A percentile compares a stretch with the other conserved stretches of the same genome.
These are phyloP conservation scores for Dicaeum eximium DNA, from an alignment of 2,113 vertebrate genomes.

Conservation along the genomic window DNA sequence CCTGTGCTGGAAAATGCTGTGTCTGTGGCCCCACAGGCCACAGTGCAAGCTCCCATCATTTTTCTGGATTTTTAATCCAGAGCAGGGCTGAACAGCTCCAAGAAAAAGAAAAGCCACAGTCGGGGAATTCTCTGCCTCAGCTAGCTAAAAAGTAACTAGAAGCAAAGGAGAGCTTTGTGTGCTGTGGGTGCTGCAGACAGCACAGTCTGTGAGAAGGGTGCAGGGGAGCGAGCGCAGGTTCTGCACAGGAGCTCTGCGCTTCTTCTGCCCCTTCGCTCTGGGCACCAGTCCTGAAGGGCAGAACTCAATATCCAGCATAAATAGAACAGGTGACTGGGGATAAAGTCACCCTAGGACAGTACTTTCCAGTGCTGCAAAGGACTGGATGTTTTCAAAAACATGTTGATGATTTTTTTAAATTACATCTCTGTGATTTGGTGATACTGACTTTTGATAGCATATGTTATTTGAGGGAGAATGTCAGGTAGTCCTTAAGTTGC, in stretches of 20 bases:
- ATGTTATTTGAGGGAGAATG: background rate
- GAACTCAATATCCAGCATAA: background rate
- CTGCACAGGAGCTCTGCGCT: background rate
- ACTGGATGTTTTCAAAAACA: background rate
- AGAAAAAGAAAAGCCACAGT: background rate
- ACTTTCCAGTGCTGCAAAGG: background rate
- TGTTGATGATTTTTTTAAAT: background rate
- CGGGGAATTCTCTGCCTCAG: too few species aligned
- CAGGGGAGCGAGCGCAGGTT: background rate
- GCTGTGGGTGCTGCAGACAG: background rate
- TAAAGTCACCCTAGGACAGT: background rate
- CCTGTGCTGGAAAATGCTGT: background rate
- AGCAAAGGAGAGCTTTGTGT: background rate
- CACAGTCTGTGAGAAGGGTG: background rate
- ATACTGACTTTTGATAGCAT: background rate
- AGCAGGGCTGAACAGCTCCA: background rate
- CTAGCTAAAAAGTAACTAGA: background rate
- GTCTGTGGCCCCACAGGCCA: background rate
- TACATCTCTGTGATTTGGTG: background rate
- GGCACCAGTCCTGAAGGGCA: background rate
- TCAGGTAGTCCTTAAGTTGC: background rate
- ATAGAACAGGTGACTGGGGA: background rate
- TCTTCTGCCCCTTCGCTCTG: background rate
- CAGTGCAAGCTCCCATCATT: background rate
- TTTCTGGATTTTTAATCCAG: background rate